Evolutionary conservation across 1,140 invertebrate genomes (phyloP).

Genomic region (Drosophila novamexicana): DNA sequence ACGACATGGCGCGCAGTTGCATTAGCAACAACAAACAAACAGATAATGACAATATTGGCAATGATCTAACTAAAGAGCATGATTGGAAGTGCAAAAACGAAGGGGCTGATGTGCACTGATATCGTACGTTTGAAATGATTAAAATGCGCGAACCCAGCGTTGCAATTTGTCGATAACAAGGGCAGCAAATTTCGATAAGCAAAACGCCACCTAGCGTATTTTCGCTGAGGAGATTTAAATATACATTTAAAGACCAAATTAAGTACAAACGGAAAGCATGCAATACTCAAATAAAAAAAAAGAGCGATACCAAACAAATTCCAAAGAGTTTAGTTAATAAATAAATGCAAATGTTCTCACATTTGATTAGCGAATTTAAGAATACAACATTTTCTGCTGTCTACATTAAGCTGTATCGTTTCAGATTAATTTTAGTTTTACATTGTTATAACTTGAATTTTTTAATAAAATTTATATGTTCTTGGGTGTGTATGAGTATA

Average conservation of each 20-base stretch:
- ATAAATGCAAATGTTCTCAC: slow-evolving; percentile 27
- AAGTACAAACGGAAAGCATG: slow-evolving; percentile 74
- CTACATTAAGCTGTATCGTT: slow-evolving; percentile 53
- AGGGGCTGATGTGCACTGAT: slow-evolving; percentile 52
- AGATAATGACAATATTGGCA: slow-evolving; percentile 43
- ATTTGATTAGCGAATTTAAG: slow-evolving; percentile 74
- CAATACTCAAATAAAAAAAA: slow-evolving; percentile 75
- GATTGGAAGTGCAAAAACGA: slow-evolving; percentile 69
- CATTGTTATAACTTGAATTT: slow-evolving; percentile 64
- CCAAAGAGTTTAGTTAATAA: slow-evolving; percentile 77
- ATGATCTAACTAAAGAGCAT: slow-evolving; percentile 61
- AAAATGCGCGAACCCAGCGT: slow-evolving; percentile 8
- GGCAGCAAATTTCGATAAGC: background rate
- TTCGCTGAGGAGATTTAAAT: slow-evolving; percentile 19
- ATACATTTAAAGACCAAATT: slow-evolving; percentile 48
- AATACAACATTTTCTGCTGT: slow-evolving; percentile 18
- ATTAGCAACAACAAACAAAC: slow-evolving; percentile 48
- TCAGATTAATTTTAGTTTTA: slow-evolving; percentile 65
- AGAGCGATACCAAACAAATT: slow-evolving; percentile 67
- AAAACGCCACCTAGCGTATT: slow-evolving; percentile 37
- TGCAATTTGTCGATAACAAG: slow-evolving; percentile 33
- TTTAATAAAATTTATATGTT: slow-evolving; percentile 73
- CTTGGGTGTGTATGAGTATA: slow-evolving; percentile 32
- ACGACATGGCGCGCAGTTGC: slow-evolving; percentile 64
- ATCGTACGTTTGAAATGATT: slow-evolving; percentile 1